These are phyloP conservation scores for Ramphastos sulfuratus DNA, from an alignment of 2,113 vertebrate species.

Conservation along the genomic window DNA sequence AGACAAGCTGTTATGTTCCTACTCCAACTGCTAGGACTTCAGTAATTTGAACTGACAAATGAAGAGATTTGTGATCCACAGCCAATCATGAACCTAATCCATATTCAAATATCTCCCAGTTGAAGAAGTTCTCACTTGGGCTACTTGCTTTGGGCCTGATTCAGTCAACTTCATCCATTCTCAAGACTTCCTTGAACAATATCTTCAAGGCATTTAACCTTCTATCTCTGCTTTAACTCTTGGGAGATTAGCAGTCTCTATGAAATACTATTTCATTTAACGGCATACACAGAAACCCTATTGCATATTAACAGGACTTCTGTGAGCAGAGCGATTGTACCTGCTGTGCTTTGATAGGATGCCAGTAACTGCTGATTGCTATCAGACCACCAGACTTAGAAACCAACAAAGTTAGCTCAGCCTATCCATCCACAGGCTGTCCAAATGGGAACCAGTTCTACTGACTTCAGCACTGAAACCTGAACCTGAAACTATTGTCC, in stretches of 20 bases:
- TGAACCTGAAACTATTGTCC: neutral
- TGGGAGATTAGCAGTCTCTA: neutral
- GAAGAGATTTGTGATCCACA: neutral
- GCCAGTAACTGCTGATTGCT: neutral
- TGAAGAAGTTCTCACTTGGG: neutral
- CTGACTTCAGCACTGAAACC: neutral
- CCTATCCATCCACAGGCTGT: neutral
- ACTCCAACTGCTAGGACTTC: neutral
- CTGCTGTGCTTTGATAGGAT: neutral
- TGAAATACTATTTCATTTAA: neutral
- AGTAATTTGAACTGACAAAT: neutral
- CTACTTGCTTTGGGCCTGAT: neutral
- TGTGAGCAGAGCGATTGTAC: neutral
- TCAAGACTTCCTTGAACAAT: neutral
- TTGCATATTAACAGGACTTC: slow-evolving; percentile 1
- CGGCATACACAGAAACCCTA: neutral
- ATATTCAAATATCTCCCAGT: neutral
- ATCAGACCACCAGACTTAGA: neutral
- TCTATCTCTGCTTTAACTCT: neutral
- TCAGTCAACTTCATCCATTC: neutral
- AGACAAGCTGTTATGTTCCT: neutral
- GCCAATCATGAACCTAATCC: neutral
- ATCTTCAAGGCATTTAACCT: neutral
- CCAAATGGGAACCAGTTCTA: neutral
- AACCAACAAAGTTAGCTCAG: neutral